Conservation (phyloP, 2,888 invertebrate species). For the Linyphia triangularis region DNA sequence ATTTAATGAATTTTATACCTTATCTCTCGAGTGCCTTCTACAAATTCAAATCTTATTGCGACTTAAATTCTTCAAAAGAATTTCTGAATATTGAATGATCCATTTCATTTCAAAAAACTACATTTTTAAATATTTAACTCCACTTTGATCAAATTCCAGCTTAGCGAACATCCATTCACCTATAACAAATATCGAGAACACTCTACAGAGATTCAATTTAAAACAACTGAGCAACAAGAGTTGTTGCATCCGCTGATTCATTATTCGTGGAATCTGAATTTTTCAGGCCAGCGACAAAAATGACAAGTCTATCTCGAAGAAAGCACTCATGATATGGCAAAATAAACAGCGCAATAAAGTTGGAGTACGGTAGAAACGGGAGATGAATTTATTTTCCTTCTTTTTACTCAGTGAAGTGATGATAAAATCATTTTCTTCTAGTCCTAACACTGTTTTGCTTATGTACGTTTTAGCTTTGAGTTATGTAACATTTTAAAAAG, state of each 20-base stretch:
- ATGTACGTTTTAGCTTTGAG: not conserved
- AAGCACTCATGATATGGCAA: not conserved
- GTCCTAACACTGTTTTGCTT: not conserved
- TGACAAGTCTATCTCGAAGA: not conserved
- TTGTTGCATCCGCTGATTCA: not conserved
- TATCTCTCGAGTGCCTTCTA: not conserved
- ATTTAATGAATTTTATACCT: not conserved
- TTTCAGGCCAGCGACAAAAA: not conserved
- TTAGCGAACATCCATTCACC: not conserved
- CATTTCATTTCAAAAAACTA: not conserved
- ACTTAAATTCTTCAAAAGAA: not conserved
- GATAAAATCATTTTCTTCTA: constrained; percentile 15
- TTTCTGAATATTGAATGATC: constrained; percentile 15
- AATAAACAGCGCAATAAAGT: constrained; percentile 1
- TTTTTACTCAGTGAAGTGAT: not conserved
- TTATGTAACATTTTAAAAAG: not conserved
- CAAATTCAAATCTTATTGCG: constrained; percentile 30
- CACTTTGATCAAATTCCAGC: constrained; percentile 20
- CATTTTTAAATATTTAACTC: constrained; percentile 22
- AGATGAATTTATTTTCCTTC: not conserved
- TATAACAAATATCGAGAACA: constrained; percentile 2
- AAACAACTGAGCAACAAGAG: not conserved
- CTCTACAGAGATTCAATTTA: constrained; percentile 1
- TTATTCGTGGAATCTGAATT: constrained; percentile 14
- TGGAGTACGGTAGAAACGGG: not conserved